Evolutionary conservation across 2,113 vertebrate species (phyloP).

Genomic region (Peromyscus polionotus): DNA sequence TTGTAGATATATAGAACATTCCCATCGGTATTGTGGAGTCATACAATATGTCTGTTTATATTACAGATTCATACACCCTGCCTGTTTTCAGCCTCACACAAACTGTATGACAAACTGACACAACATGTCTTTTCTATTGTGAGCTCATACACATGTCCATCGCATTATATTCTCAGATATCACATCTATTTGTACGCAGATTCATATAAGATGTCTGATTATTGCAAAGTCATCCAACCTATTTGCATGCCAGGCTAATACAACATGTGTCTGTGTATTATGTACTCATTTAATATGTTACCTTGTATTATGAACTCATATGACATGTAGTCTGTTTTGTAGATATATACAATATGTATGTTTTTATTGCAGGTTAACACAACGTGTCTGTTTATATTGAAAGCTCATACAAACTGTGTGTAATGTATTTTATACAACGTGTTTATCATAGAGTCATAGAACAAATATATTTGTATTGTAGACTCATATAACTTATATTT

Average conservation of each 20-base stretch:
- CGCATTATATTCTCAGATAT: not conserved
- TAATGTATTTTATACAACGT: not conserved
- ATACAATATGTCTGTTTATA: not conserved
- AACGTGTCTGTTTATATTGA: not conserved
- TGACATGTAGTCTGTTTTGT: not conserved
- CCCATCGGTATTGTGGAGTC: not conserved
- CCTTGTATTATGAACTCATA: not conserved
- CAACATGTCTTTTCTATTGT: not conserved
- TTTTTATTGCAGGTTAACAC: not conserved
- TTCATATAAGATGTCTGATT: not conserved
- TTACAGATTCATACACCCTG: not conserved
- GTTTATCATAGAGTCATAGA: not conserved
- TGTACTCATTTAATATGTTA: not conserved
- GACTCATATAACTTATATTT: not conserved
- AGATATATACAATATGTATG: not conserved
- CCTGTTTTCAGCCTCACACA: not conserved
- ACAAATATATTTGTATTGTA: not conserved
- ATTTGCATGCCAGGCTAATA: not conserved
- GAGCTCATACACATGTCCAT: not conserved
- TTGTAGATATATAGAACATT: not conserved
- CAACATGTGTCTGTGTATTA: not conserved
- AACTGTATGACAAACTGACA: not conserved
- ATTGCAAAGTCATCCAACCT: not conserved
- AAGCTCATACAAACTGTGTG: not conserved
- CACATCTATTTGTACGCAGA: not conserved